Base-by-base conservation (phyloP, 30 jellyfish, hydroid and myxozoan genomes). In the Rhopilema esculentum region DNA sequence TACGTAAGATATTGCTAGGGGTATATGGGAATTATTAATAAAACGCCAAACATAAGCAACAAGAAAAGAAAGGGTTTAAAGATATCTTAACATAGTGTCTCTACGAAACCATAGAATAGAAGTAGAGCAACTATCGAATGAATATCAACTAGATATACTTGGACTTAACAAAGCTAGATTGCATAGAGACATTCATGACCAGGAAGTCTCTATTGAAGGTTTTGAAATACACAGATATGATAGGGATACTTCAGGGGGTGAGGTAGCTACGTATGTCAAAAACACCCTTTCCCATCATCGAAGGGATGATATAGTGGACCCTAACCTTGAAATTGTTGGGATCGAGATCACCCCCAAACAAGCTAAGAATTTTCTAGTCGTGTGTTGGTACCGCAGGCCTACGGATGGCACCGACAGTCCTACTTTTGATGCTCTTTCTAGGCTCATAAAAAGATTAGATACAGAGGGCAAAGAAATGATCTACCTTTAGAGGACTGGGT, bases 101-200 rank as follows among this genome's bases (percentile, higher is more conserved):
- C 84, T 73, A 30, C 84, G 84, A 73, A 30, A 25, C 20, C 17
- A 71, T 17, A 30, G 29, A 25, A 23, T 28, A 71, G 64, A 27
- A 27, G 24, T 73, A 21, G 64, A 73, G 64, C 22, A 29, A 31
- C 25, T 73, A 6, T 7, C 50, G 20, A 30, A 69, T 2, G 88
- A 77, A n/a, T 49, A 18, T 26, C 53, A 52, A 62, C 22, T 77
- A 17, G 77, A 77, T 0, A 53, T 77, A 49, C 57, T 50, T 51
- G 79, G 88, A 27, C 88, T 77, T 24, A 77, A 49, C 29, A 80
- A 77, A 77, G 25, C 88, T 25, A 77, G 88, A 53, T 63, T 77
- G 77, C 26, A 21, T 0, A 77, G 53, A 77, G 88, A 50, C 61
- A 50, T 61, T n/a, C 66, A 26, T 23, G 83, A 77, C 83, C 15